Evolutionary conservation across 2,888 invertebrate species (phyloP), one percentile per base, ranked within the genome.

Genomic region (Germaria angustata): DNA sequence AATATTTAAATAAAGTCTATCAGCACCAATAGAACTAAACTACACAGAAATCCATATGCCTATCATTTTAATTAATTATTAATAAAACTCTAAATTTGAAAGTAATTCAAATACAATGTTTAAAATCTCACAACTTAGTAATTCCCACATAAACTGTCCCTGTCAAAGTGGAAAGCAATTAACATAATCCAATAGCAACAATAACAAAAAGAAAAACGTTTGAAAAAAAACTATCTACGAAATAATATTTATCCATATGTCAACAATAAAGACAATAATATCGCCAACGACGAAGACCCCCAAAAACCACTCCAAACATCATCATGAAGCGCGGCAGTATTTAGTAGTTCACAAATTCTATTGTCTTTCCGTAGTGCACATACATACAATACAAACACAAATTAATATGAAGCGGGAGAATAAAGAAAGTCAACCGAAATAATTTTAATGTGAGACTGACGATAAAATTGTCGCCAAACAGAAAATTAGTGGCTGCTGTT

Each of bases 381-480:
- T 7, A n/a, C 46, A 59, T 4, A 9, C 20, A 22, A 9, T 20
- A 1, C 11, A 5, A 13, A 44, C 3, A 34, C n/a, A 11, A n/a
- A 24, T 22, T 17, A 22, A 51, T 34, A 34, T 34, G 41, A 63
- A 68, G 75, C 75, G 75, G 75, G 61, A 69, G 75, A 49, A 69
- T 69, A 81, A 81, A 81, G 81, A 78, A 81, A 81, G 78, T 78
- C 78, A 78, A 84, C 84, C 86, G 81, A 86, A 87, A 87, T 86
- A 86, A 87, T 88, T 88, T 88, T 86, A 87, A 86, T 88, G 87
- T 86, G 86, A 82, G 82, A 82, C 81, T 86, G 87, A 87, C 86
- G 89, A 89, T 89, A 89, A 89, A 89, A 89, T 88, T 89, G 89
- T 89, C 89, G 89, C 89, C 89, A 89, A 87, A 86, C 84, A 86